Evolutionary conservation across 2,797 vertebrate genomes (phyloP).

Genomic region (Eulemur rubriventer): DNA sequence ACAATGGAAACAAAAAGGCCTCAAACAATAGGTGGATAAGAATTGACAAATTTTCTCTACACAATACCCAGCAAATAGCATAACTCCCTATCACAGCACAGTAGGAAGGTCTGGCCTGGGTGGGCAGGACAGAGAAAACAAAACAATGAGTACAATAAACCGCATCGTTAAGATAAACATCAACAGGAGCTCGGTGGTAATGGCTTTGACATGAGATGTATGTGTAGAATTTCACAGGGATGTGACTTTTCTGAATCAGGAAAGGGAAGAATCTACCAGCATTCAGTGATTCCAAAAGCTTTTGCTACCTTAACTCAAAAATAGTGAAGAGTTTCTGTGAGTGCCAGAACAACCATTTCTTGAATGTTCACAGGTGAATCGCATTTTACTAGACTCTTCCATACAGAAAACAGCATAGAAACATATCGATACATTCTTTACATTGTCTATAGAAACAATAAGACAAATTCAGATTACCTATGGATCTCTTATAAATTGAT

Average conservation of each 20-base stretch:
- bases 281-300: neutral
- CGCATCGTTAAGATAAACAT: rapidly evolving
- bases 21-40: neutral
- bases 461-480: neutral
- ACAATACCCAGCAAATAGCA: neutral
- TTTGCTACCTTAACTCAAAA: rapidly evolving
- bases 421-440: rapidly evolving
- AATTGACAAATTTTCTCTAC: neutral
- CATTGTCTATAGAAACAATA: neutral
- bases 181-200: rapidly evolving
- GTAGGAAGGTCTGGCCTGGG: rapidly evolving
- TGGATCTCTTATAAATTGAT: rapidly evolving
- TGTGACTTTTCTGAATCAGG: neutral
- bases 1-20: neutral
- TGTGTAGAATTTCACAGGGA: neutral
- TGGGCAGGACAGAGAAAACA: neutral
- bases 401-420: neutral
- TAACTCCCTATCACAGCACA: neutral
- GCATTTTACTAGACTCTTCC: neutral
- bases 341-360: rapidly evolving
- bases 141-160: neutral
- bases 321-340: rapidly evolving
- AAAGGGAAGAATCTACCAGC: neutral
- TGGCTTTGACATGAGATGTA: rapidly evolving
- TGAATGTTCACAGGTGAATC: neutral